phyloP scores from a whole-genome alignment of 2,113 vertebrate genomes.

The Pelecanus crispus region DNA sequence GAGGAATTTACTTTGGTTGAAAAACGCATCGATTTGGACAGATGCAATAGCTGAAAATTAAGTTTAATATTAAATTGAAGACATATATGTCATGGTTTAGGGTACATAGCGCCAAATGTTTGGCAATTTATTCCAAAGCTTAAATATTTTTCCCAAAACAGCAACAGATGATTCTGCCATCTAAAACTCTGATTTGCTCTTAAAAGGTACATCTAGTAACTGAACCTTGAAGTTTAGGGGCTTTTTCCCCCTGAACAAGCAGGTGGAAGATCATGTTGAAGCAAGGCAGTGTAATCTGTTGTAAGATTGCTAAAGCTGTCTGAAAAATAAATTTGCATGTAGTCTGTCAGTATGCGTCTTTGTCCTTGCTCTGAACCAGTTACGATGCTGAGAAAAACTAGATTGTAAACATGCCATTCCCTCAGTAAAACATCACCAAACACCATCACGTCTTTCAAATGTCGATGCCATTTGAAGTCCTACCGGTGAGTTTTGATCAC shows the following conservation, averaged over 20 bases:
- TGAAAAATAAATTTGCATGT: constrained; percentile 26
- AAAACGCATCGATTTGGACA: not conserved
- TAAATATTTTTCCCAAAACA: not conserved
- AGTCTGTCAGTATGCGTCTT: constrained; percentile 37
- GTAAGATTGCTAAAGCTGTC: not conserved
- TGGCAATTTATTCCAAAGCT: not conserved
- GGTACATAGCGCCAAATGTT: not conserved
- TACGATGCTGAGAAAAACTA: constrained; percentile 37
- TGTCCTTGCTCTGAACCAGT: constrained; percentile 44
- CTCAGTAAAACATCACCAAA: not conserved
- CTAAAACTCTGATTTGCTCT: not conserved
- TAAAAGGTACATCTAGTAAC: not conserved
- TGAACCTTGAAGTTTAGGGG: not conserved
- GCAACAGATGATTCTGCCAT: not conserved
- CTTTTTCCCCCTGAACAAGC: not conserved
- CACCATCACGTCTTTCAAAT: not conserved
- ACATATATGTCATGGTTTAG: not conserved
- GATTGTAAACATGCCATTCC: constrained; percentile 4
- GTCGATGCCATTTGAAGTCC: not conserved
- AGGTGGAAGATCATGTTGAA: constrained; percentile 13
- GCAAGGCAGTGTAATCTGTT: not conserved
- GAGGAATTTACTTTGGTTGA: not conserved
- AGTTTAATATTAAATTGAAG: not conserved
- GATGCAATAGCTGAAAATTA: not conserved
- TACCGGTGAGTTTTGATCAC: not conserved